phyloP scores from a whole-genome alignment of 2,113 vertebrate genomes.

The Mobula birostris region DNA sequence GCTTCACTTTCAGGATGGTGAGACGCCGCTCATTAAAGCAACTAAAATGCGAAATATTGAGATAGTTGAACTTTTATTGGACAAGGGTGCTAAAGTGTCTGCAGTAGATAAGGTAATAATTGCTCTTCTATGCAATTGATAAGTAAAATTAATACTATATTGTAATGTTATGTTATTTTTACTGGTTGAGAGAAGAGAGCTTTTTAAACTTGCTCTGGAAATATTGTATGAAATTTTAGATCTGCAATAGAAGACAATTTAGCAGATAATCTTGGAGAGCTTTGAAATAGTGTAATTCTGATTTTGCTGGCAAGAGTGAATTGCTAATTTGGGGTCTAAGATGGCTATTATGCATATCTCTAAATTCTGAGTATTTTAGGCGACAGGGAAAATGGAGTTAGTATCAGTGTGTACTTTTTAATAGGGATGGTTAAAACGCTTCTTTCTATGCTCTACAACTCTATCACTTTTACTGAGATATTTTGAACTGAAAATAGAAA shows the following conservation, averaged over 20 bases:
- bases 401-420: too few species aligned
- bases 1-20: constrained; percentile 71
- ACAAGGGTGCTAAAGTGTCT: constrained; percentile 93
- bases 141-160: neutral
- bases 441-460: too few species aligned
- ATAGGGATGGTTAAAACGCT: too few species aligned
- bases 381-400: too few species aligned
- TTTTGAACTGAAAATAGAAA: too few species aligned
- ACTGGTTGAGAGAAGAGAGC: neutral
- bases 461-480: too few species aligned
- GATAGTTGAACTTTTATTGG: constrained; percentile 87
- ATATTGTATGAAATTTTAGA: neutral
- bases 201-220: neutral
- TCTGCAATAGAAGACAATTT: neutral
- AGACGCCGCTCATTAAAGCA: constrained; percentile 92
- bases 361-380: too few species aligned
- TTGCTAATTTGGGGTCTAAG: too few species aligned
- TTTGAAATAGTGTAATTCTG: too few species aligned
- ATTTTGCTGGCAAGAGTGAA: too few species aligned
- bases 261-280: too few species aligned
- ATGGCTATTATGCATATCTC: too few species aligned
- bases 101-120: constrained; percentile 84
- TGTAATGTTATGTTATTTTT: neutral
- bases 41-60: constrained; percentile 98
- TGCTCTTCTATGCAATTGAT: neutral